phyloP scores from a whole-genome alignment of 2,797 vertebrate species.

The Pangasius macronema region DNA sequence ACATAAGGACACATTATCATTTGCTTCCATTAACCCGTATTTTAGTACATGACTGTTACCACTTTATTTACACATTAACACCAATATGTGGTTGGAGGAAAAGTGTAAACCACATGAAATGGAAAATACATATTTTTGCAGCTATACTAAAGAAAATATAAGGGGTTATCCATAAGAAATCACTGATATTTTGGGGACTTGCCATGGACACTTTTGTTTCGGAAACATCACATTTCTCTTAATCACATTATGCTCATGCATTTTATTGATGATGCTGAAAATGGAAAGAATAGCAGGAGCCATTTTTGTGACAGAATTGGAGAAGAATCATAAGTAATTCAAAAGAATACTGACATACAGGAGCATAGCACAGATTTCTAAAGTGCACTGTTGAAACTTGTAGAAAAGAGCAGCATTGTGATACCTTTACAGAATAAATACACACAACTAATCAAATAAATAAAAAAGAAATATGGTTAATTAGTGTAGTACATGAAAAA shows the following conservation, averaged over 20 bases:
- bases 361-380: conserved; percentile 67
- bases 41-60: conserved; percentile 62
- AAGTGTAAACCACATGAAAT: not conserved
- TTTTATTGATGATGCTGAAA: conserved; percentile 57
- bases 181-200: not conserved
- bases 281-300: conserved; percentile 60
- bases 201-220: not conserved
- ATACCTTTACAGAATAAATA: conserved; percentile 97
- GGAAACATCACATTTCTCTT: not conserved
- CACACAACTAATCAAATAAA: conserved; percentile 89
- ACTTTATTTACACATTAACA: conserved; percentile 38
- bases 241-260: not conserved
- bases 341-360: conserved; percentile 66
- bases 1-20: conserved; percentile 64
- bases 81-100: not conserved
- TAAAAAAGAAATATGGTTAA: conserved; percentile 72
- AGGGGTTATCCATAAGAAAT: not conserved
- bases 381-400: conserved; percentile 86
- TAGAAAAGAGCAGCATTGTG: conserved; percentile 88
- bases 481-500: conserved; percentile 58
- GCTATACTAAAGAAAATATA: not conserved
- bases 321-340: conserved; percentile 53
- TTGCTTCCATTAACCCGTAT: conserved; percentile 65
- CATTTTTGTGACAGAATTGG: conserved; percentile 49
- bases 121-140: not conserved